These are phyloP conservation scores for Aporophyla nigra DNA, from an alignment of 2,888 invertebrate genomes.

Conservation along the genomic window DNA sequence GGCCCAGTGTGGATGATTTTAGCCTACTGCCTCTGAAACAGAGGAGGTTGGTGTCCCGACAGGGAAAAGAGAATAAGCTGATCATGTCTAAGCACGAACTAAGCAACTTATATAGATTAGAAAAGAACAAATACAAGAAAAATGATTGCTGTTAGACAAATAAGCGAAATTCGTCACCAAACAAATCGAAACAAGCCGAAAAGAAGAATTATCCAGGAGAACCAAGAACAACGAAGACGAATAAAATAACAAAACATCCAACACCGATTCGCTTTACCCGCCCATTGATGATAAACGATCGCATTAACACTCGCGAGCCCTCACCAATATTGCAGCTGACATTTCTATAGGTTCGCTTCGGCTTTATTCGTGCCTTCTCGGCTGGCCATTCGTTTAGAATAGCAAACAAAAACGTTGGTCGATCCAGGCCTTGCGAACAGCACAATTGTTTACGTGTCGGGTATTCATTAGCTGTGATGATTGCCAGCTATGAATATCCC, in stretches of 20 bases:
- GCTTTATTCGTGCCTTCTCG: constrained; percentile 55
- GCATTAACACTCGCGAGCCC: constrained; percentile 47
- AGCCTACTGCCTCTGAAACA: too few relatives aligned
- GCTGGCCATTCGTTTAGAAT: constrained; percentile 40
- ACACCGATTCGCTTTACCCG: constrained; percentile 39
- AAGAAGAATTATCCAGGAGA: constrained; percentile 23
- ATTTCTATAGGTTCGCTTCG: constrained; percentile 57
- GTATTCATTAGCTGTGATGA: constrained; percentile 59
- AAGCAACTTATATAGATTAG: too few relatives aligned
- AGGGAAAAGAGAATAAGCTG: too few relatives aligned
- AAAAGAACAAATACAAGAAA: not conserved
- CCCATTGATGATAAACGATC: constrained; percentile 58
- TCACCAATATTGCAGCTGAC: constrained; percentile 64
- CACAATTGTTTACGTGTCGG: constrained; percentile 55
- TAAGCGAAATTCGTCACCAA: not conserved
- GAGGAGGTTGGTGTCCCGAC: too few relatives aligned
- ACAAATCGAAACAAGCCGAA: constrained; percentile 2
- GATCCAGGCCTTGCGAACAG: constrained; percentile 49
- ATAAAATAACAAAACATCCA: constrained; percentile 20
- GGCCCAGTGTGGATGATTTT: too few relatives aligned
- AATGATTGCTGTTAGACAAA: constrained; percentile 9
- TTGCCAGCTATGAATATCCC: constrained; percentile 52
- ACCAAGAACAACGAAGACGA: constrained; percentile 22
- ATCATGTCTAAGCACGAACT: too few relatives aligned
- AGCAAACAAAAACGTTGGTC: constrained; percentile 61